Evolutionary conservation across 2,888 invertebrate genomes (phyloP).

Genomic region (Cheilosia variabilis): DNA sequence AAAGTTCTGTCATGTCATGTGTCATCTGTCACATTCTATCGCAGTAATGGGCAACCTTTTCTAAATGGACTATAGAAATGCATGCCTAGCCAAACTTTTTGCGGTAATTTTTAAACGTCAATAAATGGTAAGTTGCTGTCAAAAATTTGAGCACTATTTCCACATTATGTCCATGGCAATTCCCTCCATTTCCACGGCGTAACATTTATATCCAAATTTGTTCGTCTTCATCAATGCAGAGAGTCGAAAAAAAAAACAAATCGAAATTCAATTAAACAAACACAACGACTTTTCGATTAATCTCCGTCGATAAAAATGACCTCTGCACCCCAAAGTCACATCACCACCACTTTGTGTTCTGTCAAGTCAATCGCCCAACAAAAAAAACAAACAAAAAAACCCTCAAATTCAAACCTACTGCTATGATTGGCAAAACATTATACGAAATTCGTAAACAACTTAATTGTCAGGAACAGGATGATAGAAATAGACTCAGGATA

Average conservation of each 20-base stretch:
- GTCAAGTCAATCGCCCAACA: slow-evolving; percentile 45
- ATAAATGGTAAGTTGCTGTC: no score
- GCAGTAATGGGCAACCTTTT: no score
- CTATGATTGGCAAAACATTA: slow-evolving; percentile 11
- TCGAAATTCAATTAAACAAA: slow-evolving; percentile 84
- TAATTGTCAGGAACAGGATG: slow-evolving; percentile 52
- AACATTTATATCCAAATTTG: no score
- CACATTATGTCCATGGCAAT: no score
- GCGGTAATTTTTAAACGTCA: no score
- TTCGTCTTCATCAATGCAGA: slow-evolving; percentile 35
- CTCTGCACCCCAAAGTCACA: slow-evolving; percentile 6
- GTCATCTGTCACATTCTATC: no score
- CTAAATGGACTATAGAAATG: no score
- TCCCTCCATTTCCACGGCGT: no score
- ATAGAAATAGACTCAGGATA: not conserved
- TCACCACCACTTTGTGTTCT: slow-evolving; percentile 7
- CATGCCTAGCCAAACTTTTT: no score
- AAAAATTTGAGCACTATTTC: no score
- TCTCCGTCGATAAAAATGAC: slow-evolving; percentile 74
- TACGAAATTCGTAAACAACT: slow-evolving; percentile 65
- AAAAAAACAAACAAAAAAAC: slow-evolving; percentile 39
- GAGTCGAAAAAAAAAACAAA: slow-evolving; percentile 67
- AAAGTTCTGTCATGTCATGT: no score
- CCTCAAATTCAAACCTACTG: slow-evolving; percentile 1
- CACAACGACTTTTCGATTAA: slow-evolving; percentile 83